phyloP scores from a whole-genome alignment of 2,797 vertebrate genomes.

The Simalia tracyae region DNA sequence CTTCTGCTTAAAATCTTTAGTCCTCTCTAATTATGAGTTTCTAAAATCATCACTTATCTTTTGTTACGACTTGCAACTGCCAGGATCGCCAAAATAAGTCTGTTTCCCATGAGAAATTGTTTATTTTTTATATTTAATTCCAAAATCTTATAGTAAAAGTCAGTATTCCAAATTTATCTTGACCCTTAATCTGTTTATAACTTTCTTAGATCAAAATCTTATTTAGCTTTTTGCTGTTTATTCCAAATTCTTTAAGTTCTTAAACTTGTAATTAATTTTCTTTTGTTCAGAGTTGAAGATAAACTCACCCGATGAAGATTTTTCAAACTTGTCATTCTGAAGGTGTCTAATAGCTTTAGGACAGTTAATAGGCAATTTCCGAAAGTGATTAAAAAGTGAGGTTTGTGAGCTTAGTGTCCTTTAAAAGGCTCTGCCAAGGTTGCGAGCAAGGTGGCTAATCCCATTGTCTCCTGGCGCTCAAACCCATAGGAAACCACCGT shows the following conservation, averaged over 20 bases:
- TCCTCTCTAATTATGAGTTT: not conserved
- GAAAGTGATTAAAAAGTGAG: not conserved
- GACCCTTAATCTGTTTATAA: not conserved
- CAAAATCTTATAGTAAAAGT: not conserved
- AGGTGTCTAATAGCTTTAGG: not conserved
- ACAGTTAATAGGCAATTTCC: not conserved
- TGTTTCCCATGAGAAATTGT: not conserved
- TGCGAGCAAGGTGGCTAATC: not conserved
- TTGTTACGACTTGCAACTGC: not conserved
- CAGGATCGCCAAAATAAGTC: not conserved
- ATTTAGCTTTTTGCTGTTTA: not conserved
- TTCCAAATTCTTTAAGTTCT: not conserved
- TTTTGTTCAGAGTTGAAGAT: not conserved
- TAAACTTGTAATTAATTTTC: not conserved
- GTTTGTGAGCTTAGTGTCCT: not conserved
- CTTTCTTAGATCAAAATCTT: not conserved
- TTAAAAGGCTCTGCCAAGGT: not conserved
- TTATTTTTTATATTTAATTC: not conserved
- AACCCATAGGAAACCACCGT: not conserved
- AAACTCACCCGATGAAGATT: not conserved
- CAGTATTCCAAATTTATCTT: not conserved
- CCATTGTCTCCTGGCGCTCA: not conserved
- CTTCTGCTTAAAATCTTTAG: too few relatives aligned
- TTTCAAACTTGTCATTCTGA: not conserved
- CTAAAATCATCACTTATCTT: not conserved